Evolutionary conservation across 2,888 invertebrate genomes (phyloP), one percentile per base, ranked within the genome.

Genomic region (Pharmacophagus antenor): DNA sequence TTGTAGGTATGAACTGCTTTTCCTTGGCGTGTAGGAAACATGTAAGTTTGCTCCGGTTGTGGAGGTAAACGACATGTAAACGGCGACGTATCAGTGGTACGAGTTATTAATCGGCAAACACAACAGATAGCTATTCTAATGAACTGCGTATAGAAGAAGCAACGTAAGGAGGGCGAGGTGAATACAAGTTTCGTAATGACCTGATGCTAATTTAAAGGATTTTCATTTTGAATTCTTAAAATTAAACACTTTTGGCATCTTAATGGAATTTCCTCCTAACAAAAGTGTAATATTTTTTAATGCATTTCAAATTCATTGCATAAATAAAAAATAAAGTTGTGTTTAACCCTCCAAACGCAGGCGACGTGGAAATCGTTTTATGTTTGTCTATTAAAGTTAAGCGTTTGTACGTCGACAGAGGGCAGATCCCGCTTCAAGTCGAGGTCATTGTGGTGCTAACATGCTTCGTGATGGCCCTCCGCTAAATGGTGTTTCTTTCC

Each of bases 121-220:
- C 77, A 82, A 78, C 81, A 82, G 90, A 90, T 90, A 90, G 80
- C 85, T 88, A 90, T 90, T 90, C 89, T 88, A 90, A 90, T 90
- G 88, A 90, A 85, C 76, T 72, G 57, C 64, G 51, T 59, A 77
- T 74, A 76, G 70, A 65, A 70, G 68, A 76, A 76, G 71, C 70
- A 71, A 67, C 70, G 77, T 79, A 89, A 88, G 77, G 85, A 89
- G 88, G 85, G 79, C 89, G 88, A 88, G 86, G 88, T 82, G 70
- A 87, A 79, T 70, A 76, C 67, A 74, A 74, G 72, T 81, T 78
- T 79, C 73, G 63, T 63, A 56, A 60, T 56, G 54, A 59, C 25
- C 27, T 27, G 49, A 42, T 25, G 25, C 21, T 53, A 49, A 54
- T 50, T 27, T 56, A 37, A 23, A 54, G 20, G 56, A 47, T 48